These are phyloP conservation scores for Bubo bubo DNA, from an alignment of 2,113 vertebrate species.

Conservation along the genomic window DNA sequence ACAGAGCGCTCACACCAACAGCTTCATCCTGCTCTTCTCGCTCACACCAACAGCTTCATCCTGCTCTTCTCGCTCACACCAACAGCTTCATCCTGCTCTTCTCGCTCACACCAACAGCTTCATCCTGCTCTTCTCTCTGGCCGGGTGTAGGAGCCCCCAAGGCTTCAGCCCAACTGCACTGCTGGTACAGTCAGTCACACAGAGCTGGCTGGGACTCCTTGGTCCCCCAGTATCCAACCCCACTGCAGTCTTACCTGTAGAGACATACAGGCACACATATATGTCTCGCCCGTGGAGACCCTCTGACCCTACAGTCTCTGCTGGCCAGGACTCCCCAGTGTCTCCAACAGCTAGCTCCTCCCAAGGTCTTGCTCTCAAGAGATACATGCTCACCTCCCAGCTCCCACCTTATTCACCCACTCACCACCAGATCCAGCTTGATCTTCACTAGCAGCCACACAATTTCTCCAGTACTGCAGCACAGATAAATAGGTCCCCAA, in stretches of 20 bases:
- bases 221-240: neutral
- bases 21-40: neutral
- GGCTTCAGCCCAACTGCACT: neutral
- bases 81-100: neutral
- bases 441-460: neutral
- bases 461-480: neutral
- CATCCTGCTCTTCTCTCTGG: neutral
- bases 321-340: neutral
- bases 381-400: neutral
- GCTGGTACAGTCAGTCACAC: neutral
- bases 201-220: neutral
- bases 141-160: accelerated
- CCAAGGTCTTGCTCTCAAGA: neutral
- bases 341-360: neutral
- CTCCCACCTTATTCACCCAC: neutral
- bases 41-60: neutral
- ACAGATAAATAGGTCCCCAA: neutral
- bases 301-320: neutral
- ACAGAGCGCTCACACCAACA: accelerated
- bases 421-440: neutral
- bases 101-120: neutral
- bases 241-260: neutral
- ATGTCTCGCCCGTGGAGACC: accelerated
- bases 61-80: neutral
- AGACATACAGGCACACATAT: neutral